Conservation (phyloP, 2,113 vertebrate genomes). For the Python bivittatus region DNA sequence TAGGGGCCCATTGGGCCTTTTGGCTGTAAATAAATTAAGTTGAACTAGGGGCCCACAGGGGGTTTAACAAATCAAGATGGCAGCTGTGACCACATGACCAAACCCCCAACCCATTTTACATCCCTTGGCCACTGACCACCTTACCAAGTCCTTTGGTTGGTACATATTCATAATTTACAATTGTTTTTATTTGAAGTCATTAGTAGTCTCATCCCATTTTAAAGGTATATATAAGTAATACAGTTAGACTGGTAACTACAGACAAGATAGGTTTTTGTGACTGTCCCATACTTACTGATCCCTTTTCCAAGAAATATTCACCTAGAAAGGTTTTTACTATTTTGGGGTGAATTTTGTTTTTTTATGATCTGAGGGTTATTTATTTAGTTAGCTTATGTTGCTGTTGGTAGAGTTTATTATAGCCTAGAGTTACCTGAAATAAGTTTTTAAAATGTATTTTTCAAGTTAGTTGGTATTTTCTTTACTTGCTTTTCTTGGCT, state of each 20-base stretch:
- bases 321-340: neutral
- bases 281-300: neutral
- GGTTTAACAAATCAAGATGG: neutral
- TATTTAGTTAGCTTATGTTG: neutral
- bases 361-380: neutral
- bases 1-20: neutral
- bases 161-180: neutral
- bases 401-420: neutral
- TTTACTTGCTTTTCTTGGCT: neutral
- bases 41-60: too few species aligned
- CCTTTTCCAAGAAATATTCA: neutral
- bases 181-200: neutral
- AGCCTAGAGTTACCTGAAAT: neutral
- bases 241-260: neutral
- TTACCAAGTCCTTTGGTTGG: neutral
- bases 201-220: neutral
- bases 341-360: neutral
- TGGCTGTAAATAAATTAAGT: neutral
- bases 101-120: neutral
- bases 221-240: neutral
- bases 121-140: neutral
- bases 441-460: neutral
- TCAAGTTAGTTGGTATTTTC: neutral
- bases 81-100: neutral
- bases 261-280: neutral